Base-by-base conservation (phyloP, 2,797 vertebrate genomes). In the Capromys pilorides region DNA sequence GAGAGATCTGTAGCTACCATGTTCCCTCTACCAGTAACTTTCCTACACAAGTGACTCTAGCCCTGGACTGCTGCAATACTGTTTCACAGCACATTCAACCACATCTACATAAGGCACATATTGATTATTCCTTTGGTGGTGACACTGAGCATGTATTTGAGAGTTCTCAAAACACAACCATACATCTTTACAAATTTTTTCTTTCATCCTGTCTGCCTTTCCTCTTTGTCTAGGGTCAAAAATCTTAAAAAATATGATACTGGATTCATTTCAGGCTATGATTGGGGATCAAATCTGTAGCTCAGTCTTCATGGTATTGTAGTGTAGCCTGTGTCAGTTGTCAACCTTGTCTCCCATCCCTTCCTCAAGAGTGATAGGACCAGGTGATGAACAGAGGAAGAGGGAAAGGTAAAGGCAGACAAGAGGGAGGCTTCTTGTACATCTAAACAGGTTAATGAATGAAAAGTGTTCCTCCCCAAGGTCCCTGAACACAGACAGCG, bases 391-490 rank as follows among this genome's bases (percentile, higher is more conserved):
- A 57, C 86, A 71, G 39, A 94, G 92, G 62, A 93, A 96, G 66
- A 61, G n/a, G 66, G 18, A 57, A 57, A 57, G 16, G 54, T 57
- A 57, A 5, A 57, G 54, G n/a, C 91, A 95, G 83, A 36, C 78
- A 28, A 75, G 36, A 85, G 88, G 61, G 77, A 79, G 33, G 82
- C 28, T 75, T 88, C 57, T 36, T 92, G 41, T 90, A 86, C 41
- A 49, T 96, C 95, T 97, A 94, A 86, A 94, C 95, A 88, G 71
- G 21, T 51, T 96, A 91, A 81, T 95, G 77, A 96, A 83, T 93
- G 86, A 94, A 88, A 91, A 95, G 69, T 49, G 11, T 91, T 88
- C 71, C 39, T 96, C 87, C 49, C 77, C 77, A 67, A 96, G 41
- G n/a, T 71, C 61, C 93, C n/a, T 39, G 57, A 94, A 95, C 54